A percentile compares a stretch with the other conserved stretches of the same genome.
Evolutionary conservation across 2,113 vertebrate genomes (phyloP).

Genomic region (Istiophorus platypterus): DNA sequence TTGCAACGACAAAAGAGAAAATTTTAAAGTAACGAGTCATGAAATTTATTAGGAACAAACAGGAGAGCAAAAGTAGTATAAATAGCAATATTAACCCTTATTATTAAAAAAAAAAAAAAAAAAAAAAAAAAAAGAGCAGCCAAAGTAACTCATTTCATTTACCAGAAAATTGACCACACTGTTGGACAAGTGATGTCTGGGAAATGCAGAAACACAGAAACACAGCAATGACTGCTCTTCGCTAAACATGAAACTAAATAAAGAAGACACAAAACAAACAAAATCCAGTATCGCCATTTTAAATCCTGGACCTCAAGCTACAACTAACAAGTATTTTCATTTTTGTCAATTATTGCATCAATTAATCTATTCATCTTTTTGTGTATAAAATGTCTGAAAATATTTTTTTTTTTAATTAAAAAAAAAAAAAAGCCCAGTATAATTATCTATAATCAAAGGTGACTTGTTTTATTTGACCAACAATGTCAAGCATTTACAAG

Average conservation of each 20-base stretch:
- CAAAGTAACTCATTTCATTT: not conserved
- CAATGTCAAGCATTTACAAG: not conserved
- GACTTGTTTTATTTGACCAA: not conserved
- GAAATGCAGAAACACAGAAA: slow-evolving; percentile 11
- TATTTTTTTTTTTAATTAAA: too few species aligned
- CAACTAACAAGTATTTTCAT: not conserved
- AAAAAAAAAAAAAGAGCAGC: not conserved
- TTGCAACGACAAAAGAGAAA: not conserved
- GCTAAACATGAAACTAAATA: slow-evolving; percentile 4
- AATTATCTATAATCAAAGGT: not conserved
- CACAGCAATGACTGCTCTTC: not conserved
- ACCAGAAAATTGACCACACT: not conserved
- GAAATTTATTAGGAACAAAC: not conserved
- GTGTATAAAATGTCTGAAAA: not conserved
- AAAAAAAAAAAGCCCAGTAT: not conserved
- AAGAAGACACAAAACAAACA: not conserved
- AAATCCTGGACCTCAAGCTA: not conserved
- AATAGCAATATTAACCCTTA: not conserved
- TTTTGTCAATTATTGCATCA: not conserved
- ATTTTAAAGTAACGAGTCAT: not conserved
- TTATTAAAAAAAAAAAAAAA: not conserved
- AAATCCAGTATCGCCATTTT: not conserved
- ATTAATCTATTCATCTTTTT: not conserved
- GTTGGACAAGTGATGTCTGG: slow-evolving; percentile 9
- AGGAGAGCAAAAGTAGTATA: not conserved